phyloP scores from a whole-genome alignment of 2,888 invertebrate species.

The Drosophila multiciliata region DNA sequence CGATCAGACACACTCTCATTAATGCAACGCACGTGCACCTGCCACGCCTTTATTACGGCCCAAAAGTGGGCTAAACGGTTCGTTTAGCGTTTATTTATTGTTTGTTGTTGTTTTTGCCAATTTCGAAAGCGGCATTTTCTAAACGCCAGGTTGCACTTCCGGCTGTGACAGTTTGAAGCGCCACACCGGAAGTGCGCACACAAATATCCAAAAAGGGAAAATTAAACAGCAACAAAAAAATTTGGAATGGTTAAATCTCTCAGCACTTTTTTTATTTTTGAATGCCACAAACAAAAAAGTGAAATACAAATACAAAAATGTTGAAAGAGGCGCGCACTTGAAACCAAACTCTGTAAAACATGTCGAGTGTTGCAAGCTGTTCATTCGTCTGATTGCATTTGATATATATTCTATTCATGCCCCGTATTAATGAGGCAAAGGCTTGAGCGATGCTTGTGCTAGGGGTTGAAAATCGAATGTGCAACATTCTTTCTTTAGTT shows the following conservation, averaged over 20 bases:
- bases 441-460: not conserved
- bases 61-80: conserved; percentile 71
- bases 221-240: not conserved
- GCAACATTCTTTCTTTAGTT: not conserved
- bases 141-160: conserved; percentile 79
- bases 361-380: conserved; percentile 25
- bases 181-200: conserved; percentile 69
- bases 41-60: conserved; percentile 36
- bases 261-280: conserved; percentile 44
- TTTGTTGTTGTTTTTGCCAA: conserved; percentile 35
- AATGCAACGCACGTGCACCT: conserved; percentile 68
- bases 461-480: not conserved
- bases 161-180: conserved; percentile 72
- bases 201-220: conserved; percentile 23
- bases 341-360: conserved; percentile 26
- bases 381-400: conserved; percentile 2
- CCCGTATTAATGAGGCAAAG: conserved; percentile 4
- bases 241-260: conserved; percentile 24
- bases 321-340: conserved; percentile 38
- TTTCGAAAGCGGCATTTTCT: conserved; percentile 42
- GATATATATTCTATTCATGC: conserved; percentile 7
- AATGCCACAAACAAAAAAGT: conserved; percentile 28
- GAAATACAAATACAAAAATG: conserved; percentile 13
- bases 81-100: conserved; percentile 50
- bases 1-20: conserved; percentile 32